A percentile compares a stretch with the other conserved stretches of the same genome.
Conservation (phyloP, 2,797 vertebrate genomes). For the Syngnathus acus region DNA sequence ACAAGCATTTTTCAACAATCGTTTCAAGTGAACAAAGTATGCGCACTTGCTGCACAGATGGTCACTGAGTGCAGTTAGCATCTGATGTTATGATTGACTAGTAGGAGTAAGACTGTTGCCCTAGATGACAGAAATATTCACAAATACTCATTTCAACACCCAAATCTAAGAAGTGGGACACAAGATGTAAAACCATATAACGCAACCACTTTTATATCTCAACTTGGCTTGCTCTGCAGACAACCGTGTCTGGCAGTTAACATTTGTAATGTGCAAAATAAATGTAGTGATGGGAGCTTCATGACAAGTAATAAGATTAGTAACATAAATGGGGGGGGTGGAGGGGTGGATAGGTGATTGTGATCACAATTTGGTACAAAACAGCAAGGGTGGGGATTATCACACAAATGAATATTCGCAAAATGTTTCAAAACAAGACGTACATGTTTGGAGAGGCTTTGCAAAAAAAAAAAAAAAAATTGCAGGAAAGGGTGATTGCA, state of each 20-base stretch:
- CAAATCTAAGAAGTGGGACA: background rate
- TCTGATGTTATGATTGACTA: conserved; percentile 2
- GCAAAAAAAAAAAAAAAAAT: background rate
- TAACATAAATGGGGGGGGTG: background rate
- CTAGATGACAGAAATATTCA: conserved; percentile 33
- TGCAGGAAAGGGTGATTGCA: background rate
- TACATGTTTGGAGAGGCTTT: background rate
- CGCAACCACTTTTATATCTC: background rate
- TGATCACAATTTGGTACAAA: conserved; percentile 5
- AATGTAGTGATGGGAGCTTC: conserved; percentile 24
- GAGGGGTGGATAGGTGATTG: background rate
- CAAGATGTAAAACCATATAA: background rate
- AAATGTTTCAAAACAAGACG: background rate
- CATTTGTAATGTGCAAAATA: conserved; percentile 1
- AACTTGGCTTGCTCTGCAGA: background rate
- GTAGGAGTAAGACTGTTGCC: conserved; percentile 6
- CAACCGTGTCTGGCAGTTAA: background rate
- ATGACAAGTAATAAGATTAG: background rate
- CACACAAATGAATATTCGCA: background rate
- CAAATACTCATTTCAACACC: background rate
- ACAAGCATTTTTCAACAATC: conserved; percentile 39
- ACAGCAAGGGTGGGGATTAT: background rate
- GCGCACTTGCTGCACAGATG: conserved; percentile 18
- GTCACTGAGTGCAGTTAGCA: conserved; percentile 13
- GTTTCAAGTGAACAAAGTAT: conserved; percentile 30